Evolutionary conservation across 23 tunicate genomes (phyloP).

Genomic region (Trididemnum miniatum): DNA sequence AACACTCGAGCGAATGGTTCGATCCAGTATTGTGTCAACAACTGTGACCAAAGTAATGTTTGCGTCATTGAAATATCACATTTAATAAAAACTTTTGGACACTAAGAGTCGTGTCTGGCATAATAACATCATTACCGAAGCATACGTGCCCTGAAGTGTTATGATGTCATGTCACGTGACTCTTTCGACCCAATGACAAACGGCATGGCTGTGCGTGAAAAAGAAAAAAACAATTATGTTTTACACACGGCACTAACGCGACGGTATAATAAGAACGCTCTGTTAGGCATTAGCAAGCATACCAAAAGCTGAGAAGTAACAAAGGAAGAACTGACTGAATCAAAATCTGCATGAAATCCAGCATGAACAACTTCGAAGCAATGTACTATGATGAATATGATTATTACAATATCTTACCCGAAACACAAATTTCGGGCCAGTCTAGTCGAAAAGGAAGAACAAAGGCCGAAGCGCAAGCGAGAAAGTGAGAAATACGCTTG

Average conservation of each 20-base stretch:
- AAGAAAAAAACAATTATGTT: neutral
- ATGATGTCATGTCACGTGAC: neutral
- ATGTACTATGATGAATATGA: conserved; percentile 69
- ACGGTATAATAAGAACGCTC: neutral
- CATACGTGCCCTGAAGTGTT: neutral
- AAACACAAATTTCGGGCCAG: neutral
- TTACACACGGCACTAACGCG: conserved; percentile 23
- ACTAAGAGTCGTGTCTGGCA: no score
- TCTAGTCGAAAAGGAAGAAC: conserved; percentile 61
- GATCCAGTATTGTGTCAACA: no score
- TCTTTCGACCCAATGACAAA: neutral
- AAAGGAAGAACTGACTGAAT: neutral
- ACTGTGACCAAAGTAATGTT: neutral
- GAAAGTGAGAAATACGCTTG: conserved; percentile 57
- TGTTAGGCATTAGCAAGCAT: neutral
- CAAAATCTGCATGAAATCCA: neutral
- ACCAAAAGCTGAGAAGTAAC: neutral
- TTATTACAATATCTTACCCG: conserved; percentile 45
- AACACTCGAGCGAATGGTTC: no score
- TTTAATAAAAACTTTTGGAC: neutral
- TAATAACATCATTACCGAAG: neutral
- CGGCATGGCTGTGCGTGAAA: neutral
- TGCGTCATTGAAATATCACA: neutral
- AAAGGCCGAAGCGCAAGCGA: conserved; percentile 38
- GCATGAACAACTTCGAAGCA: conserved; percentile 50